phyloP scores from a whole-genome alignment of 2,113 vertebrate species.

The Carettochelys insculpta region DNA sequence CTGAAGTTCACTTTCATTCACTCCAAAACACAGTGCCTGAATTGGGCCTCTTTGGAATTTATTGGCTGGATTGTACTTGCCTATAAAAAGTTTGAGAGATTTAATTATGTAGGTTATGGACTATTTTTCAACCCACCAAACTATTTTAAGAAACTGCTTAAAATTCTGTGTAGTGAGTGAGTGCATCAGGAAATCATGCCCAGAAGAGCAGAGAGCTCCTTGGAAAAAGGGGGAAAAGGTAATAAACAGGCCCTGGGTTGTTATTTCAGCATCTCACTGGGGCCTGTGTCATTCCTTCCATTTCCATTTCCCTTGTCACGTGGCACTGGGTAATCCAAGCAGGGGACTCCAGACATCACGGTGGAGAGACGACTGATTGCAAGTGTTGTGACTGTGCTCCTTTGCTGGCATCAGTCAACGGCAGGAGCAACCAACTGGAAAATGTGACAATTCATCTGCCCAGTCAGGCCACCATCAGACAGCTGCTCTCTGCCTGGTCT shows the following conservation, averaged over 20 bases:
- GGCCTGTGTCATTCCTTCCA: slow-evolving; percentile 17
- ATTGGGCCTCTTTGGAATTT: slow-evolving; percentile 38
- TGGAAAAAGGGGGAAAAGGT: slow-evolving; percentile 5
- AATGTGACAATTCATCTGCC: neutral
- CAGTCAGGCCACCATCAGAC: neutral
- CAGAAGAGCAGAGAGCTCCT: neutral
- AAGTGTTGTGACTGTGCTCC: neutral
- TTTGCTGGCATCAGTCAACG: neutral
- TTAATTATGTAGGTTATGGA: slow-evolving; percentile 19
- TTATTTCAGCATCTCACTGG: slow-evolving; percentile 28
- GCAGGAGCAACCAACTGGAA: neutral
- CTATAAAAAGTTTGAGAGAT: slow-evolving; percentile 35
- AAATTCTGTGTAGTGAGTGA: slow-evolving; percentile 32
- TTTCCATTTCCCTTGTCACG: neutral
- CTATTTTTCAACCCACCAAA: slow-evolving; percentile 43
- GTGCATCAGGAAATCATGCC: slow-evolving; percentile 19
- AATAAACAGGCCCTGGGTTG: slow-evolving; percentile 13
- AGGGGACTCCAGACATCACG: neutral
- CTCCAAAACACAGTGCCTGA: slow-evolving; percentile 7
- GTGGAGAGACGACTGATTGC: neutral
- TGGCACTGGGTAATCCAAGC: neutral
- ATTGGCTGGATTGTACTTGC: slow-evolving; percentile 30
- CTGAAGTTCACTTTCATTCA: slow-evolving; percentile 2
- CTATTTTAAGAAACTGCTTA: slow-evolving; percentile 55
- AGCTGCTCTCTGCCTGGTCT: neutral